phyloP scores from a whole-genome alignment of 2,888 invertebrate species.

The Monochamus alternatus region DNA sequence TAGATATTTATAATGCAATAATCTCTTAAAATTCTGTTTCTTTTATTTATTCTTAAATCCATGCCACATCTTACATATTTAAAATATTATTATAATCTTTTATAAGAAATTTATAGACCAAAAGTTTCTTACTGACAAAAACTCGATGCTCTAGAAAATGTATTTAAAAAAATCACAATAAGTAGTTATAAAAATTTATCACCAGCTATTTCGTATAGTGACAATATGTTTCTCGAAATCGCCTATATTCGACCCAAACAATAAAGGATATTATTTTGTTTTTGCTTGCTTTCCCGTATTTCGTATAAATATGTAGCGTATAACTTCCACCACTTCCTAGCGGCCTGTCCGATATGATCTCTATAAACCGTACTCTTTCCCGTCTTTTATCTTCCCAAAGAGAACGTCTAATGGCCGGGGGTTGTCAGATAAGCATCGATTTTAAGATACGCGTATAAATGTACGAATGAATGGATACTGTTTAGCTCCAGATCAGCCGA shows the following conservation, averaged over 20 bases:
- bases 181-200: neutral
- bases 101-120: no score
- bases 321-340: neutral
- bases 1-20: no score
- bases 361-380: slow-evolving; percentile 11
- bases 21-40: no score
- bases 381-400: slow-evolving; percentile 22
- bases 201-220: neutral
- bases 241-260: neutral
- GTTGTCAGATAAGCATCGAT: slow-evolving; percentile 21
- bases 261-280: slow-evolving; percentile 17
- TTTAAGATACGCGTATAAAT: slow-evolving; percentile 7
- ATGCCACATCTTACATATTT: no score
- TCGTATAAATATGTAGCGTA: slow-evolving; percentile 5
- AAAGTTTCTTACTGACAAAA: no score
- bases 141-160: no score
- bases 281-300: neutral
- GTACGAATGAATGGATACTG: neutral
- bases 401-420: slow-evolving; percentile 17
- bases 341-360: slow-evolving; percentile 18
- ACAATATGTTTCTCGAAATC: slow-evolving; percentile 1
- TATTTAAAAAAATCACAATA: no score
- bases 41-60: no score
- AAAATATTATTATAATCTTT: no score
- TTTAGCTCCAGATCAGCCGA: neutral